Evolutionary conservation across 1,140 invertebrate species (phyloP).

Genomic region (Melipona quadrifasciata): DNA sequence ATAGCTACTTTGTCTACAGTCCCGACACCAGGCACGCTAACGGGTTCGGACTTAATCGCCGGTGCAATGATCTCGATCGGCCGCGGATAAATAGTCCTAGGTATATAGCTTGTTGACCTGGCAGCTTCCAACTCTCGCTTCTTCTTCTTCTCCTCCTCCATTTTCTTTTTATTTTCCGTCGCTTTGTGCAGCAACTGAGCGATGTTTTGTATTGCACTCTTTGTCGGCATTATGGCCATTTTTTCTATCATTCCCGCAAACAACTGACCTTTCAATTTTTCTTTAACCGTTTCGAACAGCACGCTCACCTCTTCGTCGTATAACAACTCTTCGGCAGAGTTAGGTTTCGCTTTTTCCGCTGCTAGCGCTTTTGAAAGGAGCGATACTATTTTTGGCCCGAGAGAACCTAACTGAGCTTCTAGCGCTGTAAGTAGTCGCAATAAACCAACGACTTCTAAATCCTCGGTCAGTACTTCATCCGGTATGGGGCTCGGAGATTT

Average conservation of each 20-base stretch:
- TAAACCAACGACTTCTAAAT: conserved; percentile 84
- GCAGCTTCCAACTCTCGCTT: conserved; percentile 72
- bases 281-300: conserved; percentile 91
- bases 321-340: conserved; percentile 88
- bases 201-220: conserved; percentile 85
- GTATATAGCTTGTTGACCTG: conserved; percentile 65
- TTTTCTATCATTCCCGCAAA: conserved; percentile 88
- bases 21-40: conserved; percentile 86
- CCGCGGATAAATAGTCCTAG: conserved; percentile 69
- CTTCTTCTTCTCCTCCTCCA: conserved; percentile 80
- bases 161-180: conserved; percentile 81
- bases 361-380: conserved; percentile 88
- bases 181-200: conserved; percentile 86
- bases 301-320: conserved; percentile 87
- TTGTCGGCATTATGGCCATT: conserved; percentile 84
- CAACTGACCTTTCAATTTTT: conserved; percentile 91
- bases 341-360: conserved; percentile 88
- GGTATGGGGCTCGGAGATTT: conserved; percentile 70
- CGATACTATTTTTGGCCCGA: conserved; percentile 89
- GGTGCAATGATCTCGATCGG: conserved; percentile 60
- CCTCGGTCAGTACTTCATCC: conserved; percentile 72
- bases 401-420: conserved; percentile 90
- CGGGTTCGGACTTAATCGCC: conserved; percentile 78
- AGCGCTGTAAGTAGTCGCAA: conserved; percentile 89
- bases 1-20: conserved; percentile 88